phyloP scores from a whole-genome alignment of 2,888 invertebrate species.

The Ganaspis brasiliensis region DNA sequence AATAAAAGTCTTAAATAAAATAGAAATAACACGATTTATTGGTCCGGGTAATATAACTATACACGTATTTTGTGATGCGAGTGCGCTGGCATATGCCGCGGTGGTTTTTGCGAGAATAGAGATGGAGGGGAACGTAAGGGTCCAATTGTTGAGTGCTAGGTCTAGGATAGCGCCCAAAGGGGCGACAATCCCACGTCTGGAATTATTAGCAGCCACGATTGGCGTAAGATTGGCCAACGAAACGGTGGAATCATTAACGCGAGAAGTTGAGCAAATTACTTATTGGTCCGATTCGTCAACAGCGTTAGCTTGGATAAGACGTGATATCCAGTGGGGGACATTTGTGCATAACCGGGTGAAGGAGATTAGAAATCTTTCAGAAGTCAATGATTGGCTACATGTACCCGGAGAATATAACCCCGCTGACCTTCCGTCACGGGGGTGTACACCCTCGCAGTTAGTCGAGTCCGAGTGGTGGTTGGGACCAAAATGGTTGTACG shows the following conservation, averaged over 20 bases:
- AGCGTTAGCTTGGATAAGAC: conserved; percentile 44
- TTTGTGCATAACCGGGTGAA: conserved; percentile 66
- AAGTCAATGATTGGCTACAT: conserved; percentile 61
- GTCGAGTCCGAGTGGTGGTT: conserved; percentile 71
- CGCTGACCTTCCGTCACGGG: conserved; percentile 71
- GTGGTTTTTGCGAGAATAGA: conserved; percentile 51
- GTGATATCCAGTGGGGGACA: conserved; percentile 61
- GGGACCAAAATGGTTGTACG: conserved; percentile 69
- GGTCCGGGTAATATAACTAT: no score
- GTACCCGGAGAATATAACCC: conserved; percentile 70
- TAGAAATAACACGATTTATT: neutral
- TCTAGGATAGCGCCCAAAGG: conserved; percentile 69
- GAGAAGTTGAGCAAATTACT: conserved; percentile 44
- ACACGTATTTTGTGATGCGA: no score
- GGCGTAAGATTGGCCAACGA: conserved; percentile 55
- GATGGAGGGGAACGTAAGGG: neutral
- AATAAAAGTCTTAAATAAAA: neutral
- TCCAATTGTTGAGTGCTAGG: conserved; percentile 61
- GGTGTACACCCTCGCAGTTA: conserved; percentile 65
- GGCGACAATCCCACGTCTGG: conserved; percentile 69
- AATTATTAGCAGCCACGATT: conserved; percentile 69
- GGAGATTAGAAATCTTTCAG: conserved; percentile 59
- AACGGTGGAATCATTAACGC: conserved; percentile 32
- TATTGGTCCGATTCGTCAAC: conserved; percentile 66
- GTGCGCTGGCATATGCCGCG: conserved; percentile 67